Conservation (phyloP, 2,888 invertebrate genomes). For the Stegana nigrithorax region DNA sequence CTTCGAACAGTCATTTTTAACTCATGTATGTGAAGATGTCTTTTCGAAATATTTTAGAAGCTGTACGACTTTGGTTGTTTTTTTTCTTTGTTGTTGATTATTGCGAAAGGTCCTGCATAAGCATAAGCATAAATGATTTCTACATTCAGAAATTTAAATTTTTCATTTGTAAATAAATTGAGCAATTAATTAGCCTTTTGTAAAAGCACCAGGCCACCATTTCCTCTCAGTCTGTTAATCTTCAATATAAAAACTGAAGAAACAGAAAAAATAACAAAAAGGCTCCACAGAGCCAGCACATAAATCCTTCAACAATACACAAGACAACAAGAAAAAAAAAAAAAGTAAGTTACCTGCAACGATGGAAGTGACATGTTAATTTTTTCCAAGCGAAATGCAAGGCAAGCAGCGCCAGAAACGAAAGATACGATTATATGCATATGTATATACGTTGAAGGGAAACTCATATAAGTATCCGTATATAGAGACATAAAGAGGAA, state of each 20-base stretch:
- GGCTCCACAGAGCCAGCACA: not conserved
- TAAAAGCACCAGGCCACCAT: not conserved
- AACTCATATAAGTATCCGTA: not conserved
- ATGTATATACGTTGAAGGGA: no score
- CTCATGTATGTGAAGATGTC: no score
- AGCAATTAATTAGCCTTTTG: not conserved
- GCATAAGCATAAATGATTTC: no score
- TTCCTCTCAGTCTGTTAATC: not conserved
- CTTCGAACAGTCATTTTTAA: no score
- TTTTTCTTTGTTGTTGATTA: no score
- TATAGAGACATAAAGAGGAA: not conserved
- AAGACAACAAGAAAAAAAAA: constrained; percentile 21
- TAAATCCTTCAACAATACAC: constrained; percentile 1
- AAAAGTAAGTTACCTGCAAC: constrained; percentile 56
- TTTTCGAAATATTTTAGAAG: no score
- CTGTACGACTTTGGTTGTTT: no score
- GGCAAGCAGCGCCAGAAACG: not conserved
- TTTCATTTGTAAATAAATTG: not conserved
- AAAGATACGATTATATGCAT: constrained; percentile 1
- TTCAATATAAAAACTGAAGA: not conserved
- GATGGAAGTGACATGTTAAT: constrained; percentile 59
- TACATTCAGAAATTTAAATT: not conserved
- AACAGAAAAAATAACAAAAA: not conserved
- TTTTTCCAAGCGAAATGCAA: no score
- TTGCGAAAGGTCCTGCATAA: no score